Evolutionary conservation across 2,888 invertebrate genomes (phyloP).

Genomic region (Epistrophe grossulariae): DNA sequence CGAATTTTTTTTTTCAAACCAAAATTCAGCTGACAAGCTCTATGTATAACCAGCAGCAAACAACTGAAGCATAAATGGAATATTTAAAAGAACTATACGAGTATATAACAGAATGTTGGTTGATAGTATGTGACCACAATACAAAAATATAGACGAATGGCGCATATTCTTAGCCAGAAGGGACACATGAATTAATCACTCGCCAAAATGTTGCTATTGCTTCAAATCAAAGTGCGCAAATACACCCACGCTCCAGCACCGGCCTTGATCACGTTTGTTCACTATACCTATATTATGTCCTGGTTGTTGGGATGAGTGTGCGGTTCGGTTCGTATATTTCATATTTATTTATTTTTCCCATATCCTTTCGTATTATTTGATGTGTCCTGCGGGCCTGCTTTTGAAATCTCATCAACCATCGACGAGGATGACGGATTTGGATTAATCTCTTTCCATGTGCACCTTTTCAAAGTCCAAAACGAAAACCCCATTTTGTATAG

Average conservation of each 20-base stretch:
- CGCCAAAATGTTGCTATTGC: slow-evolving; percentile 47
- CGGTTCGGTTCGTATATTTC: slow-evolving; percentile 49
- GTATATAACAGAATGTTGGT: not conserved
- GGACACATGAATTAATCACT: slow-evolving; percentile 65
- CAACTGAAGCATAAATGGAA: slow-evolving; percentile 2
- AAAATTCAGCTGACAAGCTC: slow-evolving; percentile 22
- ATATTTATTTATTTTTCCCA: slow-evolving; percentile 66
- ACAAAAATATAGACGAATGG: slow-evolving; percentile 53
- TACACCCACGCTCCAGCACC: slow-evolving; percentile 29
- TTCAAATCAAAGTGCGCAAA: slow-evolving; percentile 61
- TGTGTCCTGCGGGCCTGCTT: slow-evolving; percentile 72
- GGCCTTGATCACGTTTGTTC: slow-evolving; percentile 9
- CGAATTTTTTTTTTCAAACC: too few relatives aligned
- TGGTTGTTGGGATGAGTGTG: slow-evolving; percentile 1
- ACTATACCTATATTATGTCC: not conserved
- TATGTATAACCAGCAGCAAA: slow-evolving; percentile 8
- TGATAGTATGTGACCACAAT: slow-evolving; percentile 64
- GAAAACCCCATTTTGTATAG: not conserved
- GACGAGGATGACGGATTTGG: slow-evolving; percentile 31
- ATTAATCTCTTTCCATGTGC: not conserved
- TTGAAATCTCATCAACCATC: slow-evolving; percentile 68
- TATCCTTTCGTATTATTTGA: slow-evolving; percentile 68
- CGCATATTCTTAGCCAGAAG: slow-evolving; percentile 42
- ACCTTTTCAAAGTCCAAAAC: not conserved
- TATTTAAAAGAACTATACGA: slow-evolving; percentile 1